These are phyloP conservation scores for Phenganax stokvisi DNA, from an alignment of 92 coral and sea anemone species.

Conservation along the genomic window DNA sequence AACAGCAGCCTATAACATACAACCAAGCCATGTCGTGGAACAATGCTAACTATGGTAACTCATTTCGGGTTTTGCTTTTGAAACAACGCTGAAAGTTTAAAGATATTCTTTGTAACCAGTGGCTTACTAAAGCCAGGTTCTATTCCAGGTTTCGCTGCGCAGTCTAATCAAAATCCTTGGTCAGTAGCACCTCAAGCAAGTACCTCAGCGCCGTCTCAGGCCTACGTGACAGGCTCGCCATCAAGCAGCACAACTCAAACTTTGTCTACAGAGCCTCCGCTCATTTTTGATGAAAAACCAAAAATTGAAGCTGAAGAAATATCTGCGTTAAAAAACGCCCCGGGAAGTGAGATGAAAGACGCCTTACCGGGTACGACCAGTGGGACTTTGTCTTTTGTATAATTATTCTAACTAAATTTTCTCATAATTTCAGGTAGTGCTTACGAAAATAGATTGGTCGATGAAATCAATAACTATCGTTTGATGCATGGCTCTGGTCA, in stretches of 20 bases:
- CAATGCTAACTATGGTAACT: too few relatives aligned
- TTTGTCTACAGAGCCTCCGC: neutral
- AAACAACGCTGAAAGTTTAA: too few relatives aligned
- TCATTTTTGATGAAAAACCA: neutral
- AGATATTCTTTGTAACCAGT: too few relatives aligned
- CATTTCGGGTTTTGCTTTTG: too few relatives aligned
- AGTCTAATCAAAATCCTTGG: neutral
- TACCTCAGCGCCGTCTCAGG: neutral
- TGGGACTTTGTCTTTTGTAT: neutral
- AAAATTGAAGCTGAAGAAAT: neutral
- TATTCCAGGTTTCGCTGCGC: neutral
- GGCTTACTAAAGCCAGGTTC: too few relatives aligned
- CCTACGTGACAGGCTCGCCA: conserved; percentile 14
- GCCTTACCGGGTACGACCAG: conserved; percentile 5
- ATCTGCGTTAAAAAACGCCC: neutral
- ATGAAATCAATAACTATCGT: conserved; percentile 69
- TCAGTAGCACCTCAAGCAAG: neutral
- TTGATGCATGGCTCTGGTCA: conserved; percentile 78
- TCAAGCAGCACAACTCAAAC: neutral
- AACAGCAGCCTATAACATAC: too few relatives aligned
- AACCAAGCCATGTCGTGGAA: too few relatives aligned
- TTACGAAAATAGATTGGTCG: conserved; percentile 54
- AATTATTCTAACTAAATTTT: neutral
- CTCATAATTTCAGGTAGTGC: conserved; percentile 23
- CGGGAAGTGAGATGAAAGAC: conserved; percentile 14